Base-by-base conservation (phyloP, 2,797 vertebrate species). In the Neosilurus hyrtlii region DNA sequence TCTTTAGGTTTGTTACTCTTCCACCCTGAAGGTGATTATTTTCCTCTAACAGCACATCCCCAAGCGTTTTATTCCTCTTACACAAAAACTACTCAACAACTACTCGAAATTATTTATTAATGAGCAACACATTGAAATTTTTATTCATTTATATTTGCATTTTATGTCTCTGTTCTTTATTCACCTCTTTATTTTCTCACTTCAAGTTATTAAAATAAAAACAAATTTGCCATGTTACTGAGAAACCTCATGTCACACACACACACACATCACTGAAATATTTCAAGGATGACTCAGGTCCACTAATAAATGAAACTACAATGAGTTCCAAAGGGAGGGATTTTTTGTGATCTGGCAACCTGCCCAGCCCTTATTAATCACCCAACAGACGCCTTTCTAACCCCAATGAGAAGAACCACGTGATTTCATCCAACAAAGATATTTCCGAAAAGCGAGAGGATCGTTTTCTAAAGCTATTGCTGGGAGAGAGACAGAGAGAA, bases 351-450 rank as follows among this genome's bases (percentile, higher is more conserved):
- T 12, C 61, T 51, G 76, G 76, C 76, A 65, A 65, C 76, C 43
- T 2, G 43, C 4, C 9, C 4, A 1, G 0, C 43, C 59, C 30
- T 52, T 79, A 79, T 79, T 66, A 63, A 79, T 79, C 24, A 10
- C 43, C 9, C n/a, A 15, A 30, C 30, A 30, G 30, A 30, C 30
- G 30, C 30, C 54, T 24, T 66, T 26, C 51, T 12, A 20, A 18
- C 52, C 52, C 57, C 22, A 65, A 62, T 54, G 76, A 79, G 24
- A 66, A 24, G 56, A 76, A 35, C 11, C 20, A 12, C 35, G 49
- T 76, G 74, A 76, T 61, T 61, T 76, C 56, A 76, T 62, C 74
- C 20, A 24, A 57, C 16, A 8, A 3, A 76, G 56, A 76, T 43
- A 43, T 49, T 76, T 76, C 74, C 35, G 74, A 62, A 57, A 76